A percentile compares a stretch with the other conserved stretches of the same genome.
Evolutionary conservation across 2,797 vertebrate genomes (phyloP).

Genomic region (Nyctalus aviator): DNA sequence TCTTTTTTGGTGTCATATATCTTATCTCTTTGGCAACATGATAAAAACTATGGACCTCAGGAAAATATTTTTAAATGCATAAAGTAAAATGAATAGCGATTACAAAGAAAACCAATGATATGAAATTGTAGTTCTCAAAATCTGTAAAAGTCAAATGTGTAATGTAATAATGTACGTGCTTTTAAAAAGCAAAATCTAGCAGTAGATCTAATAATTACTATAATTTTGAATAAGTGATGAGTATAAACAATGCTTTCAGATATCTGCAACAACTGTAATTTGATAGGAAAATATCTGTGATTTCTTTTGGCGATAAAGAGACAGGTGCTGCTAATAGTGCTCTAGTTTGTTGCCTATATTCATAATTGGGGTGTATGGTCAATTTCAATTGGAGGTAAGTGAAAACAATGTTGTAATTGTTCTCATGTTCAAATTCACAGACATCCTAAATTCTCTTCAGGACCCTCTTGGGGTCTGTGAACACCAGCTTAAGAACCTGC

Average conservation of each 20-base stretch:
- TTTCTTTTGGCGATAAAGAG: constrained; percentile 51
- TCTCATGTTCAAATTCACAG: constrained; percentile 16
- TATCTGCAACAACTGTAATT: constrained; percentile 62
- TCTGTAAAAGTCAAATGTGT: constrained; percentile 68
- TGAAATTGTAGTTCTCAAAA: constrained; percentile 72
- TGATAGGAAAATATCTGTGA: constrained; percentile 70
- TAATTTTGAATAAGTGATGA: constrained; percentile 65
- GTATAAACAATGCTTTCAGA: constrained; percentile 71
- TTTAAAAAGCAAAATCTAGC: constrained; percentile 70
- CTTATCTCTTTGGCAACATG: not conserved
- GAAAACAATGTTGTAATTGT: not conserved
- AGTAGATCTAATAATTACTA: constrained; percentile 70
- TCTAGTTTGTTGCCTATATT: not conserved
- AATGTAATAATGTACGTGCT: constrained; percentile 56
- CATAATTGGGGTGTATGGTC: not conserved
- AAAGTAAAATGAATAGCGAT: constrained; percentile 52
- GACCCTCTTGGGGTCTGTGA: not conserved
- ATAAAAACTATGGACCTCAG: not conserved
- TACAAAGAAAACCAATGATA: constrained; percentile 62
- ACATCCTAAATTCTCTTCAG: not conserved
- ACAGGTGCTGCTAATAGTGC: not conserved
- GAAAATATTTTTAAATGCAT: constrained; percentile 61
- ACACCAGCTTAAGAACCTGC: constrained; percentile 10
- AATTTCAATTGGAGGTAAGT: not conserved
- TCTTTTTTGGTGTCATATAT: not conserved